Evolutionary conservation across 1,140 invertebrate species (phyloP).

Genomic region (Nephila pilipes): DNA sequence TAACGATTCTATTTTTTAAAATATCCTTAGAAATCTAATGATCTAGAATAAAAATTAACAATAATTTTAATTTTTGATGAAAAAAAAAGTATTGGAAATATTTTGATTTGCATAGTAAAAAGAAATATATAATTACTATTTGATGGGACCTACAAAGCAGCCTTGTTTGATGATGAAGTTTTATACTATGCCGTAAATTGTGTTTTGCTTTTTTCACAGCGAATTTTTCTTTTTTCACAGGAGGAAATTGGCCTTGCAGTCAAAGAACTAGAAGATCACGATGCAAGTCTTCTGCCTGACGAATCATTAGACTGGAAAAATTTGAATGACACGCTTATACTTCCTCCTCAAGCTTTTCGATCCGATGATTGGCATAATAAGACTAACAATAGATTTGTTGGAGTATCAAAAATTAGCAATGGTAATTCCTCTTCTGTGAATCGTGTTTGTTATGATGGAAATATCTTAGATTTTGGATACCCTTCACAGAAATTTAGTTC

Average conservation of each 20-base stretch:
- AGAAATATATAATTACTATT: too few species aligned
- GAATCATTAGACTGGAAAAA: not conserved
- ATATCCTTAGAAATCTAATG: too few species aligned
- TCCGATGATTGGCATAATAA: not conserved
- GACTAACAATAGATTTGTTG: not conserved
- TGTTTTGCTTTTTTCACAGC: not conserved
- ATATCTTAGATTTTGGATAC: slow-evolving; percentile 23
- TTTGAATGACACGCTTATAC: slow-evolving; percentile 41
- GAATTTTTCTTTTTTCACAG: slow-evolving; percentile 2
- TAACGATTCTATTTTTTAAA: too few species aligned
- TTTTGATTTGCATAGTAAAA: too few species aligned
- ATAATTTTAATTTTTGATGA: too few species aligned
- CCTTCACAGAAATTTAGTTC: not conserved
- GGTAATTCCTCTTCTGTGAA: not conserved
- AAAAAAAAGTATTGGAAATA: too few species aligned
- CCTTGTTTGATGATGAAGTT: too few species aligned
- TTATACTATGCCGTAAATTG: not conserved
- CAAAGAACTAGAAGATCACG: slow-evolving; percentile 61
- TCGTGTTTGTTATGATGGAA: slow-evolving; percentile 70
- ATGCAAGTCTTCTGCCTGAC: not conserved
- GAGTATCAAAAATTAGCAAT: not conserved
- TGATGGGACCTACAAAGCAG: too few species aligned
- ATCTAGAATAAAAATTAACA: too few species aligned
- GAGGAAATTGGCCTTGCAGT: slow-evolving; percentile 70
- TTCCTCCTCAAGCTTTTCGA: slow-evolving; percentile 57